phyloP scores from a whole-genome alignment of 2,888 invertebrate species.

The Therioaphis trifolii region DNA sequence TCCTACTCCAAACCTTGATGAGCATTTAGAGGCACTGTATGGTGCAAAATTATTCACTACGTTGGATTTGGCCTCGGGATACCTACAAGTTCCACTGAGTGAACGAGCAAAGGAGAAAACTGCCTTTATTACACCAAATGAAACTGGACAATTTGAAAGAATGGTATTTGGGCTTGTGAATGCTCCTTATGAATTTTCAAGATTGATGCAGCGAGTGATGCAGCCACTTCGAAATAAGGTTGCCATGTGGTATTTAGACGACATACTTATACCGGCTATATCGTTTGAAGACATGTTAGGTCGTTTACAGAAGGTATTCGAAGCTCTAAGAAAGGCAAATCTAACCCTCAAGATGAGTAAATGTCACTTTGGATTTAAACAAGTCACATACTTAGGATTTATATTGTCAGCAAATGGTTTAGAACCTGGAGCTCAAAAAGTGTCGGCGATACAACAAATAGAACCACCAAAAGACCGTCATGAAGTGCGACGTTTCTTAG shows the following conservation, averaged over 20 bases:
- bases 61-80: conserved; percentile 29
- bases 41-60: conserved; percentile 11
- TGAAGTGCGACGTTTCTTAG: conserved; percentile 30
- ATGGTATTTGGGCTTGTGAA: conserved; percentile 30
- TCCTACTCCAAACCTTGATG: conserved; percentile 32
- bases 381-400: conserved; percentile 40
- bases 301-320: background rate
- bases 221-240: background rate
- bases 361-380: conserved; percentile 1
- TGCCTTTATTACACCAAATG: conserved; percentile 33
- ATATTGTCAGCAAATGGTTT: background rate
- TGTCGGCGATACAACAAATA: background rate
- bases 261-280: background rate
- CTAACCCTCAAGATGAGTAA: conserved; percentile 19
- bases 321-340: background rate
- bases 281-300: background rate
- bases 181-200: conserved; percentile 58
- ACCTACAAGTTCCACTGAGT: conserved; percentile 40
- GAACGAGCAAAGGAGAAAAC: conserved; percentile 36
- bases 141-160: background rate
- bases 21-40: background rate
- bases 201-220: conserved; percentile 62
- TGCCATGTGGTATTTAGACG: conserved; percentile 1
- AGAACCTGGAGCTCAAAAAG: background rate
- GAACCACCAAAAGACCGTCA: conserved; percentile 22